Evolutionary conservation across 2,888 invertebrate species (phyloP).

Genomic region (Rutpela maculata): DNA sequence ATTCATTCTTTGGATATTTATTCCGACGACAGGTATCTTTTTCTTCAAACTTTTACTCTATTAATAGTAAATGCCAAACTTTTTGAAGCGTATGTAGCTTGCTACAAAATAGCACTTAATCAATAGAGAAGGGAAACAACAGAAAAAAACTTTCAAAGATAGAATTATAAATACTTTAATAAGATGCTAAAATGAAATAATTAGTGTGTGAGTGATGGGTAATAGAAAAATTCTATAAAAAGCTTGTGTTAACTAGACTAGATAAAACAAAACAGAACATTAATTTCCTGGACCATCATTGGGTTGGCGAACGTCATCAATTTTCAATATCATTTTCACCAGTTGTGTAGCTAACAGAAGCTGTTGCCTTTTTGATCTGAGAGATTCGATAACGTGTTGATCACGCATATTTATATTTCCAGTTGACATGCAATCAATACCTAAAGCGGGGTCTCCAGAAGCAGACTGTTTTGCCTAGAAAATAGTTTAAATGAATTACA

Average conservation of each 20-base stretch:
- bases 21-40: no score
- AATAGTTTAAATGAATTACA: slow-evolving; percentile 27
- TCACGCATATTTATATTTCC: slow-evolving; percentile 93
- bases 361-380: slow-evolving; percentile 98
- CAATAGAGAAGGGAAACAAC: no score
- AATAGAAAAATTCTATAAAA: slow-evolving; percentile 28
- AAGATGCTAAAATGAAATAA: slow-evolving; percentile 2
- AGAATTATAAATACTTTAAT: slow-evolving; percentile 31
- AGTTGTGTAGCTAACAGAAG: slow-evolving; percentile 97
- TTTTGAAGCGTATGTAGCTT: no score
- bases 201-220: slow-evolving; percentile 7
- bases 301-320: slow-evolving; percentile 88
- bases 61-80: no score
- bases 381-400: slow-evolving; percentile 96
- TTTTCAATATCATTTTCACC: slow-evolving; percentile 99
- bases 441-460: slow-evolving; percentile 90
- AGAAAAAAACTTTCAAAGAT: not conserved
- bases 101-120: no score
- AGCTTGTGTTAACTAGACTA: slow-evolving; percentile 26
- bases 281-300: slow-evolving; percentile 55
- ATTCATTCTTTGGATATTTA: no score
- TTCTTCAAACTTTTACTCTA: no score
- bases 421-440: slow-evolving; percentile 94
- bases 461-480: slow-evolving; percentile 85
- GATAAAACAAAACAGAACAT: slow-evolving; percentile 19